Base-by-base conservation (phyloP, 2,888 invertebrate species). In the Drosophila kanekoi region DNA sequence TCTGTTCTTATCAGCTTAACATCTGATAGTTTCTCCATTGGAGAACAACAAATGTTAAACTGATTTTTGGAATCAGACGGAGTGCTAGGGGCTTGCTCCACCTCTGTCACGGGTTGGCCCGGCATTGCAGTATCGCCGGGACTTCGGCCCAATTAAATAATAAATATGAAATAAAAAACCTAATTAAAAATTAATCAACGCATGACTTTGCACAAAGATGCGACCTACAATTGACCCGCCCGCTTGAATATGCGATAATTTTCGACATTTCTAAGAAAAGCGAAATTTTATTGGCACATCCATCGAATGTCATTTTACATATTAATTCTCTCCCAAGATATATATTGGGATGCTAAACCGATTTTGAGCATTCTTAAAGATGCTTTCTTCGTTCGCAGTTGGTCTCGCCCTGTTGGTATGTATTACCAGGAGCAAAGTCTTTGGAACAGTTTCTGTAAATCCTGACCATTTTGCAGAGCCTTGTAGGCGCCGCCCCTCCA, bases 1-100 rank as follows among this genome's bases (percentile, higher is more conserved):
- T 72, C 72, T 71, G 72, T 67, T 72, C 72, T 72, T 72, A 72
- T 72, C 67, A 72, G 72, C 72, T 71, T 72, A 67, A 72, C 66
- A 72, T 66, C 72, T 67, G 72, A 72, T 72, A 72, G 58, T 65
- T 68, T 54, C 68, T 68, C 68, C 65, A 68, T 65, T 65, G 65
- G 68, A 65, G 68, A 37, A 72, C 61, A 62, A 62, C 61, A 67
- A 8, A 72, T 72, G 67, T 72, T 72, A 72, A 72, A 72, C 68
- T 67, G 67, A 67, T 72, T 72, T 72, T 72, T 57, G 63, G 48
- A 68, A 63, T 45, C 33, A 68, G 73, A 63, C 53, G 63, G 68
- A 73, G 72, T 72, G 72, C 62, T 72, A 72, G 62, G 67, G 33
- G 72, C 72, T 68, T 68, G 68, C 68, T 72, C 72, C 72, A 72